Evolutionary conservation across 2,797 vertebrate species (phyloP).

Genomic region (Lacerta agilis): DNA sequence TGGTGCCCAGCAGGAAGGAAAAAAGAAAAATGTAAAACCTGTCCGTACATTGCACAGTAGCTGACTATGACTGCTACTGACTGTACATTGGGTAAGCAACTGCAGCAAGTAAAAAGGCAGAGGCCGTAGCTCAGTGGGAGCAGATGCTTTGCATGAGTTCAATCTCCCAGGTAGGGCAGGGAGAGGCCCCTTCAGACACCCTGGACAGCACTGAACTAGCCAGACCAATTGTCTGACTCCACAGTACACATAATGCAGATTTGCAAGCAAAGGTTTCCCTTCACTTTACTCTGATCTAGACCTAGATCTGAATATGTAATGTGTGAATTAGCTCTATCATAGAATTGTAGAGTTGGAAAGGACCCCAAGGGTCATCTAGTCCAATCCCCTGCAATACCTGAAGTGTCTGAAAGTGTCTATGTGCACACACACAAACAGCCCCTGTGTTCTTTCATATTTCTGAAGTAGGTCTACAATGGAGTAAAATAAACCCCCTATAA

Average conservation of each 20-base stretch:
- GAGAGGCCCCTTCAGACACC: not conserved
- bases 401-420: too few relatives aligned
- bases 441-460: conserved; percentile 52
- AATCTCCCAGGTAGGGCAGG: not conserved
- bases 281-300: not conserved
- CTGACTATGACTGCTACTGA: not conserved
- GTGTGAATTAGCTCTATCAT: not conserved
- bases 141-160: not conserved
- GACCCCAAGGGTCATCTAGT: too few relatives aligned
- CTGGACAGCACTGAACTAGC: too few relatives aligned
- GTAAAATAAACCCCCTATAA: conserved; percentile 44
- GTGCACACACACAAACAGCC: too few relatives aligned
- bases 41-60: not conserved
- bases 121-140: too few relatives aligned
- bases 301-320: too few relatives aligned
- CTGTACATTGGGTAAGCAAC: not conserved
- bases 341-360: not conserved
- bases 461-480: conserved; percentile 44
- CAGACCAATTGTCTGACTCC: too few relatives aligned
- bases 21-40: not conserved
- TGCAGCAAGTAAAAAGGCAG: not conserved
- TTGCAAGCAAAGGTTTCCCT: not conserved
- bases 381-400: too few relatives aligned
- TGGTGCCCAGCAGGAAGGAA: too few relatives aligned
- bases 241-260: not conserved